These are phyloP conservation scores for Zoanthus solanderi DNA, from an alignment of 92 coral and sea anemone genomes.

Conservation along the genomic window DNA sequence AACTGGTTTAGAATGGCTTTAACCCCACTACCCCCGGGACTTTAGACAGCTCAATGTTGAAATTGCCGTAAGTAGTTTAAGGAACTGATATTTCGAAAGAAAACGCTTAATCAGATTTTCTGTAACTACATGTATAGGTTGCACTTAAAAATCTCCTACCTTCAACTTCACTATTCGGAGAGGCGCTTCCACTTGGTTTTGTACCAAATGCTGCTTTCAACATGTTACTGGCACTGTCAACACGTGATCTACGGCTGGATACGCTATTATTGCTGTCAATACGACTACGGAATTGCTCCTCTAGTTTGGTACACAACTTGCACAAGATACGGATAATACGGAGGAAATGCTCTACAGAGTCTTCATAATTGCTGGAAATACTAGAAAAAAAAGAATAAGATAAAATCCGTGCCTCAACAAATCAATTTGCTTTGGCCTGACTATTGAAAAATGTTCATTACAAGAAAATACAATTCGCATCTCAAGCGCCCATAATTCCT, in stretches of 20 bases:
- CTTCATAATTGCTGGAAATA: constrained; percentile 65
- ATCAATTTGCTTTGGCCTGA: too few species aligned
- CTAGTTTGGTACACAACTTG: constrained; percentile 53
- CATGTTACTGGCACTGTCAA: constrained; percentile 65
- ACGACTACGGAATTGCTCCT: constrained; percentile 35
- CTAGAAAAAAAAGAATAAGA: constrained; percentile 3
- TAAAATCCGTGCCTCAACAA: not conserved
- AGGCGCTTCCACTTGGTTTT: constrained; percentile 50
- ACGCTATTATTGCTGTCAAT: constrained; percentile 35
- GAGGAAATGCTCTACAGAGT: constrained; percentile 54
- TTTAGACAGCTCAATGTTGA: too few species aligned
- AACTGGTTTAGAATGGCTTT: too few species aligned
- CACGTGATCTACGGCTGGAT: constrained; percentile 40
- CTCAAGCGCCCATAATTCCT: too few species aligned
- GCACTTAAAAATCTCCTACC: not conserved
- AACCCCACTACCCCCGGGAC: too few species aligned
- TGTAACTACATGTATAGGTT: too few species aligned
- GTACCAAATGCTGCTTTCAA: constrained; percentile 67
- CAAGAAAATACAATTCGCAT: too few species aligned
- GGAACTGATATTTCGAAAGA: too few species aligned
- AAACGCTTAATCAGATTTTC: too few species aligned
- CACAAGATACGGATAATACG: constrained; percentile 57
- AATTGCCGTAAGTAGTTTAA: too few species aligned
- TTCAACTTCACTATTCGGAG: constrained; percentile 46
- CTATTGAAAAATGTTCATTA: too few species aligned